These are phyloP conservation scores for Lasioglossum lativentre DNA, from an alignment of 2,888 invertebrate genomes.

Conservation along the genomic window DNA sequence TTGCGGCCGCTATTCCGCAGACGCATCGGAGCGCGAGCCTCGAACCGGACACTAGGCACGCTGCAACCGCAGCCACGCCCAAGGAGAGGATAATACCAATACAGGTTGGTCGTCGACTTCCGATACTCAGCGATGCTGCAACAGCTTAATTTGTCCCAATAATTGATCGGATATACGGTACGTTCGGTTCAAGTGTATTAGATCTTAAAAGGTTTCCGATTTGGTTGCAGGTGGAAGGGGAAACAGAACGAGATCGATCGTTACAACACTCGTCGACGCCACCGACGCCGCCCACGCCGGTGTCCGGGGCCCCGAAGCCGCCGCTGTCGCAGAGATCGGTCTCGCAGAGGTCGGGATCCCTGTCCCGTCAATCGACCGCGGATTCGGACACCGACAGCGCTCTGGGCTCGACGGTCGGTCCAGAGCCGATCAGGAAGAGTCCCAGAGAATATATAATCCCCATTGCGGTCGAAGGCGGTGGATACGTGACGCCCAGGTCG, in stretches of 20 bases:
- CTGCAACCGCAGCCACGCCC: conserved; percentile 72
- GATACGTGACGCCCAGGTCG: conserved; percentile 91
- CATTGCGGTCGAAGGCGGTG: conserved; percentile 96
- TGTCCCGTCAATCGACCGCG: conserved; percentile 88
- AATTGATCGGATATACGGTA: background rate
- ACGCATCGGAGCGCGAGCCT: conserved; percentile 85
- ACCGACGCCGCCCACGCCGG: background rate
- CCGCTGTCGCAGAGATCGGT: conserved; percentile 85
- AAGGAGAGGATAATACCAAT: conserved; percentile 90
- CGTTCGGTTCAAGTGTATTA: background rate
- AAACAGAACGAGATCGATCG: conserved; percentile 79
- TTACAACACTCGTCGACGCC: conserved; percentile 45
- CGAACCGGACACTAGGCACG: conserved; percentile 85
- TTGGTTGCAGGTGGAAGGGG: conserved; percentile 74
- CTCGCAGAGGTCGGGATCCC: conserved; percentile 85
- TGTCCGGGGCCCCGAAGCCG: conserved; percentile 82
- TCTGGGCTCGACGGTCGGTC: conserved; percentile 84
- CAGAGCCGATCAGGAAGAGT: conserved; percentile 93
- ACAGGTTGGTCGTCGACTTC: conserved; percentile 73
- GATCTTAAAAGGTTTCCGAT: background rate
- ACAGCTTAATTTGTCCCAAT: background rate
- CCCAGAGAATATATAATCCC: conserved; percentile 96
- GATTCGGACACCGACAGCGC: conserved; percentile 90
- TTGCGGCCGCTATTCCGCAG: conserved; percentile 83
- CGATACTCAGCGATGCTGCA: background rate